phyloP scores from a whole-genome alignment of 2,113 vertebrate genomes.

The Rhineura floridana region DNA sequence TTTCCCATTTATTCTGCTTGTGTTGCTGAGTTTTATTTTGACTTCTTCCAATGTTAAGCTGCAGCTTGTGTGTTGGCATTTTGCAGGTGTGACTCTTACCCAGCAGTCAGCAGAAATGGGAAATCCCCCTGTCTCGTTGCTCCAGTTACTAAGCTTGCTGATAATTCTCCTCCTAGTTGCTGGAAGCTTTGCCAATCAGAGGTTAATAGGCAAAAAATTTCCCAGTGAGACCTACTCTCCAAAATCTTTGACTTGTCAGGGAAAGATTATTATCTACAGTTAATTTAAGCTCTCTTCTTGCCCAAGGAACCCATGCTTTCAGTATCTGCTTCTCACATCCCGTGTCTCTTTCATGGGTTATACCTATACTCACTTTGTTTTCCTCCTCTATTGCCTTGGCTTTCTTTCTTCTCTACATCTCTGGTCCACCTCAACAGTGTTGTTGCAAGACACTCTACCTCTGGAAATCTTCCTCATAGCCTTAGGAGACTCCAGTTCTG shows the following conservation, averaged over 20 bases:
- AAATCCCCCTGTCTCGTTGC: neutral
- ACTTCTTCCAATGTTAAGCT: constrained; percentile 49
- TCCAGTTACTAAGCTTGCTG: neutral
- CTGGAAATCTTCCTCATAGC: neutral
- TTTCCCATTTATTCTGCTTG: constrained; percentile 66
- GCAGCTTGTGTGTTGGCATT: constrained; percentile 48
- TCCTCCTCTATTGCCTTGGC: constrained; percentile 9
- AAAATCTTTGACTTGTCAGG: constrained; percentile 1
- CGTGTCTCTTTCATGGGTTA: neutral
- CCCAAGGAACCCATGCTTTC: neutral
- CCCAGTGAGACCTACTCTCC: neutral
- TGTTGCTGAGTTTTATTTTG: constrained; percentile 65
- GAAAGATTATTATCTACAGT: constrained; percentile 9
- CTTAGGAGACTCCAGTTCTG: neutral
- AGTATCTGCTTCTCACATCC: neutral
- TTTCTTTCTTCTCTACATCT: constrained; percentile 29
- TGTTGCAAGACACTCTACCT: neutral
- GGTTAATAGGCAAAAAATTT: neutral
- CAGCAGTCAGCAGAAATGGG: constrained; percentile 56
- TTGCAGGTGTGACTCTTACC: constrained; percentile 64
- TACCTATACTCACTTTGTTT: neutral
- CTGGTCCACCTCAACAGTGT: neutral
- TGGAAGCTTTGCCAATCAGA: constrained; percentile 15
- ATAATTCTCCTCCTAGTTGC: neutral
- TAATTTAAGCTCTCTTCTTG: neutral